phyloP scores from a whole-genome alignment of 2,113 vertebrate species.

The Chionomys nivalis region DNA sequence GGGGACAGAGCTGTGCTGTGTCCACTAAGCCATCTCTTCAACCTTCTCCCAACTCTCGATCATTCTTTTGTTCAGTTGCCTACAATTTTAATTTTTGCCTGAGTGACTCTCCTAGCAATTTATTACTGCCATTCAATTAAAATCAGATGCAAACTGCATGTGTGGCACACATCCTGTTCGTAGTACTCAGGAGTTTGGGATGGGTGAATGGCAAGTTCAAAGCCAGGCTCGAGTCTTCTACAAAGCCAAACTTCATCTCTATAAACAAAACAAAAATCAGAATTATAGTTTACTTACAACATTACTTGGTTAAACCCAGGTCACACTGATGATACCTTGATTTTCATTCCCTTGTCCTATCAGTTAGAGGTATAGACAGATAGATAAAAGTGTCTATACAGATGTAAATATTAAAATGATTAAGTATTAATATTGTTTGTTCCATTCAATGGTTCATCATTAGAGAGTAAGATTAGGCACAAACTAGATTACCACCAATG shows the following conservation, averaged over 20 bases:
- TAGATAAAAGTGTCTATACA: background rate
- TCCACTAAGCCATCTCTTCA: background rate
- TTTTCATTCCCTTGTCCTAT: constrained; percentile 57
- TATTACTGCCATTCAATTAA: constrained; percentile 32
- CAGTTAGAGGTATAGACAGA: background rate
- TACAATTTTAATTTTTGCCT: background rate
- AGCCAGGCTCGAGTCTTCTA: background rate
- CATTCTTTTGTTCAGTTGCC: constrained; percentile 20
- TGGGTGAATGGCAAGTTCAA: background rate
- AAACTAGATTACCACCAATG: constrained; percentile 39
- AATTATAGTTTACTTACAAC: background rate
- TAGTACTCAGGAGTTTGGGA: background rate
- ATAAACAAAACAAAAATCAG: background rate
- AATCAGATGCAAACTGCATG: background rate
- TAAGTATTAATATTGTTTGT: background rate
- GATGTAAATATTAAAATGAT: background rate
- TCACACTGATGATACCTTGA: background rate
- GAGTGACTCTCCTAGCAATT: background rate
- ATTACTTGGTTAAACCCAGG: constrained; percentile 7
- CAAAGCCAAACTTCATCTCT: background rate
- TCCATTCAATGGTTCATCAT: constrained; percentile 22
- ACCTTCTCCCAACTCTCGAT: background rate
- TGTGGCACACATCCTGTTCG: background rate
- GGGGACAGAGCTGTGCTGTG: no score
- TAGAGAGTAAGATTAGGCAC: background rate